phyloP scores from a whole-genome alignment of 2,113 vertebrate genomes.

The Planiliza haematocheilus region DNA sequence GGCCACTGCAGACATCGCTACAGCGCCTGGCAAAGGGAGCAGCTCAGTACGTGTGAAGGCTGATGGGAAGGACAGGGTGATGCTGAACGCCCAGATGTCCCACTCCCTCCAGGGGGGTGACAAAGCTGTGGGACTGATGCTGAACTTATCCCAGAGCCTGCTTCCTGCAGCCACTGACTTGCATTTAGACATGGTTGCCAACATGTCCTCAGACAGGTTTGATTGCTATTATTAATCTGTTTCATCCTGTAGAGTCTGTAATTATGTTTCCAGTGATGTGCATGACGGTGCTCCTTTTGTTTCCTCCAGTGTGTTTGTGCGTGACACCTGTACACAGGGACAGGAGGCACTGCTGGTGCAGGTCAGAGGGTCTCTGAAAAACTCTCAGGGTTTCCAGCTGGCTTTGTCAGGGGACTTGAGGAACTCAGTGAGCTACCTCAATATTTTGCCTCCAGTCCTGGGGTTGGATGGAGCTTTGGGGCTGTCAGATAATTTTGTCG shows the following conservation, averaged over 20 bases:
- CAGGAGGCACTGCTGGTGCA: slow-evolving; percentile 65
- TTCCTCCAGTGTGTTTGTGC: slow-evolving; percentile 78
- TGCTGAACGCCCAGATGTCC: slow-evolving; percentile 74
- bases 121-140: slow-evolving; percentile 55
- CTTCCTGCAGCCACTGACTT: slow-evolving; percentile 66
- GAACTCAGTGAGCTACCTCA: slow-evolving; percentile 77
- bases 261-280: not conserved
- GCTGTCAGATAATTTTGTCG: slow-evolving; percentile 64
- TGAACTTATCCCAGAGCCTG: slow-evolving; percentile 82
- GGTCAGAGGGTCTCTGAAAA: slow-evolving; percentile 71
- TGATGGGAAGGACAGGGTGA: slow-evolving; percentile 72
- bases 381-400: slow-evolving; percentile 68
- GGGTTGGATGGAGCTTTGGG: slow-evolving; percentile 79
- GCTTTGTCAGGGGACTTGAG: slow-evolving; percentile 77
- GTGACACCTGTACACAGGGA: slow-evolving; percentile 77
- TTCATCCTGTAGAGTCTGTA: too few relatives aligned
- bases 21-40: slow-evolving; percentile 58
- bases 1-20: slow-evolving; percentile 57
- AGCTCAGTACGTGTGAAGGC: slow-evolving; percentile 77
- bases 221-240: not conserved
- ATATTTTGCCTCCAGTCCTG: slow-evolving; percentile 75
- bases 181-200: slow-evolving; percentile 79
- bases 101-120: slow-evolving; percentile 62
- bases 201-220: slow-evolving; percentile 84
- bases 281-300: slow-evolving; percentile 3